Evolutionary conservation across 1,140 invertebrate genomes (phyloP).

Genomic region (Drosophila sp.): DNA sequence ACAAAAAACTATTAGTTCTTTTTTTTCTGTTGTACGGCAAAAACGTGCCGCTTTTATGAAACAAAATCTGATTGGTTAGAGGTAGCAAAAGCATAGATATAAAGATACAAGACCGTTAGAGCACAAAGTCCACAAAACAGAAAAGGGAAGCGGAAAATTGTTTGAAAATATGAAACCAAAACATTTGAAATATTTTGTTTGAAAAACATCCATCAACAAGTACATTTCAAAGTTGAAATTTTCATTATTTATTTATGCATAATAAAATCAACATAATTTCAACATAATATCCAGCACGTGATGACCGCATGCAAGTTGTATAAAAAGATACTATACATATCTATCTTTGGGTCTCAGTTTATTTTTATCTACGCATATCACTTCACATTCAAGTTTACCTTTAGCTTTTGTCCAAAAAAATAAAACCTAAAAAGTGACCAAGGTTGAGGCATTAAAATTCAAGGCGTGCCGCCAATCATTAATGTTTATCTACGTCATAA

Average conservation of each 20-base stretch:
- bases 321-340: conserved; percentile 45
- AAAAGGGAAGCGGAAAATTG: too few relatives aligned
- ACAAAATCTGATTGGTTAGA: conserved; percentile 9
- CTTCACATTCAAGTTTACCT: conserved; percentile 44
- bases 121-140: background rate
- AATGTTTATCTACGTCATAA: conserved; percentile 74
- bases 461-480: conserved; percentile 70
- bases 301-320: conserved; percentile 61
- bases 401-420: conserved; percentile 49
- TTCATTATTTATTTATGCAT: background rate
- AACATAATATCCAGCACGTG: conserved; percentile 61
- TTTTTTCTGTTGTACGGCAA: background rate
- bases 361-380: conserved; percentile 25
- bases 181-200: too few relatives aligned
- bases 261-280: conserved; percentile 69
- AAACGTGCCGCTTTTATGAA: conserved; percentile 10
- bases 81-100: background rate
- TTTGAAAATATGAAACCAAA: conserved; percentile 28
- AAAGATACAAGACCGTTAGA: conserved; percentile 3
- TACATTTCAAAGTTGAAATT: background rate
- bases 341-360: conserved; percentile 15
- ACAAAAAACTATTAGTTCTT: conserved; percentile 37
- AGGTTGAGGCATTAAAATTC: conserved; percentile 70
- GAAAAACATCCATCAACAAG: conserved; percentile 3
- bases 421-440: conserved; percentile 37